Base-by-base conservation (phyloP, 2,113 vertebrate species). In the Pavo muticus region DNA sequence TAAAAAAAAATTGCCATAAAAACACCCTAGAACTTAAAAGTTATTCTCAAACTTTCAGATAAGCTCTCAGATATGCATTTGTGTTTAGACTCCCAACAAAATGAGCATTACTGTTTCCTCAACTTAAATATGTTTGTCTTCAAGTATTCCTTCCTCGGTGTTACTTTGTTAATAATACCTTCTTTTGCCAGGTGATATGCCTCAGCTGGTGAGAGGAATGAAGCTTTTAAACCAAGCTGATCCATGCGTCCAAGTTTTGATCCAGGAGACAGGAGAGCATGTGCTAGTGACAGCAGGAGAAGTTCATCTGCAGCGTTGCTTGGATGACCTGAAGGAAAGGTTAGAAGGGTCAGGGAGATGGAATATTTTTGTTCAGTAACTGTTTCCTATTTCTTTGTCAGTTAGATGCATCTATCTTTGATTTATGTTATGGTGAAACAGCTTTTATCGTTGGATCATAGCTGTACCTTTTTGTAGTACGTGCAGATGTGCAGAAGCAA, bases 251-350 rank as follows among this genome's bases (percentile, higher is more conserved):
- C 98, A 99, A 77, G 97, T 99, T 87, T 97, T 99, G 88, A 99
- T 99, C 88, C 99, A 99, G 96, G 99, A 99, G 93, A 99, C 98
- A 0, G 99, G 99, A 67, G 99, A 99, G 78, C 99, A 99, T 11
- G 99, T 99, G 64, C 96, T 99, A 74, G 98, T 99, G 90, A 99
- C 99, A 3, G 99, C 99, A 2, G 99, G 99, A 72, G 99, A 99
- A 94, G 99, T 99, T 92, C 99, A 99, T 92, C 98, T 99, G 32
- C 99, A 99, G 61, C 99, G 99, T 61, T 99, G 99, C 95, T 97
- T 99, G 95, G 99, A 99, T 69, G 99, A 99, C 98, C 97, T 99
- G 84, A 97, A 96, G 94, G 98, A 99, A 82, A 98, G 99, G 99
- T 99, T 86, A 94, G 97, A 67, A 77, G 85, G 85, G 78, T 61